These are phyloP conservation scores for Cecropterus lyciades DNA, from an alignment of 1,140 invertebrate species.

Conservation along the genomic window DNA sequence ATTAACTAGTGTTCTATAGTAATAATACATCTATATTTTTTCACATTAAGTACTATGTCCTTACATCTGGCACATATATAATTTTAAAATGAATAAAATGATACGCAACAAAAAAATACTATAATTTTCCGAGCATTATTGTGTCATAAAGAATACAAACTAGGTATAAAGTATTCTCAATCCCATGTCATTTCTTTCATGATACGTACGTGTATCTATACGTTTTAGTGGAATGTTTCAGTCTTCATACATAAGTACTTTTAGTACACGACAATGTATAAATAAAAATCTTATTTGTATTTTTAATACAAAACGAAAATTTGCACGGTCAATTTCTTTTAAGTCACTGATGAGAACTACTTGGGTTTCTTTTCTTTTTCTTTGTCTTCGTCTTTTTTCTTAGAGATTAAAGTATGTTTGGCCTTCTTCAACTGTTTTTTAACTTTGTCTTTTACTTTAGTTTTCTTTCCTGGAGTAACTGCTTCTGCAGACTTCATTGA, in stretches of 20 bases:
- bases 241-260: constrained; percentile 71
- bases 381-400: constrained; percentile 78
- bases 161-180: constrained; percentile 11
- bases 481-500: constrained; percentile 73
- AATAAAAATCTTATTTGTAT: constrained; percentile 11
- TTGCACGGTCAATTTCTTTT: constrained; percentile 1
- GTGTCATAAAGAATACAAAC: background rate
- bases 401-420: constrained; percentile 70
- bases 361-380: constrained; percentile 72
- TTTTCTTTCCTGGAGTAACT: constrained; percentile 67
- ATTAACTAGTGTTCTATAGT: background rate
- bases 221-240: constrained; percentile 72
- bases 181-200: constrained; percentile 1
- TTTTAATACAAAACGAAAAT: constrained; percentile 23
- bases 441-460: constrained; percentile 78
- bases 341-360: constrained; percentile 39
- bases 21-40: background rate
- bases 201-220: background rate
- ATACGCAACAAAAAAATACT: background rate
- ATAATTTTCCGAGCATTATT: constrained; percentile 15
- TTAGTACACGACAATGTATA: constrained; percentile 41
- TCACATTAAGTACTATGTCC: constrained; percentile 20
- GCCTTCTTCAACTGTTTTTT: constrained; percentile 80
- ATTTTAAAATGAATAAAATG: background rate
- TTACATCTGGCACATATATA: constrained; percentile 3